Conservation (phyloP, 2,888 invertebrate genomes). For the Cephus sareptanus region DNA sequence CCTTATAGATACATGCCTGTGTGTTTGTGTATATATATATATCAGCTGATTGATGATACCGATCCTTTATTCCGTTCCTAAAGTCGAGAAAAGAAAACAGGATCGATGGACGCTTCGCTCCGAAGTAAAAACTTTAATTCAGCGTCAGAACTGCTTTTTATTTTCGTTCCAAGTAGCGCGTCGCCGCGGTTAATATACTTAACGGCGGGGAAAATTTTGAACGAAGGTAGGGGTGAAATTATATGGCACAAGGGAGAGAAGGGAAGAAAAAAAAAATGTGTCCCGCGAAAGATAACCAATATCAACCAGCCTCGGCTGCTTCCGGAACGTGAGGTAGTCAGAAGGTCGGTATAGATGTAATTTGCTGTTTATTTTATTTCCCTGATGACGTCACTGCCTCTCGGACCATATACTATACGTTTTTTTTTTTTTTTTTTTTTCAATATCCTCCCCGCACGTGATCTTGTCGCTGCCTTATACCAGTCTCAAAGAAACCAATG, state of each 20-base stretch:
- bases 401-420: no score
- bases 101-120: no score
- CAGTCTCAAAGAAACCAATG: conserved; percentile 65
- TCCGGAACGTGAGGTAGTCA: neutral
- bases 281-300: neutral
- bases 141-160: no score
- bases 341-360: neutral
- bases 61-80: no score
- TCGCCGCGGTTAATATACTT: neutral
- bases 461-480: neutral
- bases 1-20: no score
- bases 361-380: neutral
- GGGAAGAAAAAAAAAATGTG: neutral
- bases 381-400: neutral
- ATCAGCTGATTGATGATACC: no score
- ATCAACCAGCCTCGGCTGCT: neutral
- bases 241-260: neutral
- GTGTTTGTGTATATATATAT: no score
- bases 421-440: no score
- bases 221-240: neutral
- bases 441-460: neutral
- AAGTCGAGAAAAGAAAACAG: no score
- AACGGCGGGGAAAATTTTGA: neutral
- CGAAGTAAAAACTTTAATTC: no score
- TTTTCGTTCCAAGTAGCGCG: no score